Base-by-base conservation (phyloP, 2,888 invertebrate species). In the Tuta absoluta region DNA sequence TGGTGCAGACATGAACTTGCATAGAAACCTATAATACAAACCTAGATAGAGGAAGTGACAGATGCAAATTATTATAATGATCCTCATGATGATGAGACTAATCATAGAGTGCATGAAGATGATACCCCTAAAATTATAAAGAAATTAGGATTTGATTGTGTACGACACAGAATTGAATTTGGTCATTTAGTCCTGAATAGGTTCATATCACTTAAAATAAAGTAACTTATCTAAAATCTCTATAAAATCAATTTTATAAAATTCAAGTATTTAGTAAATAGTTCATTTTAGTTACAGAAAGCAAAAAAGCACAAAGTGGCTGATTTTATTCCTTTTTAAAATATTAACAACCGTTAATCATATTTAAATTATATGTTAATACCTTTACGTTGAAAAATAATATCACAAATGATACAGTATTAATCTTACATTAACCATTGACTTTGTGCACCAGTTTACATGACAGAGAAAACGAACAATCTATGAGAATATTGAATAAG, bases 381-480 rank as follows among this genome's bases (percentile, higher is more conserved):
- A n/a, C n/a, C n/a, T n/a, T n/a, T n/a, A n/a, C n/a, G n/a, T n/a
- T n/a, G n/a, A n/a, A n/a, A n/a, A n/a, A n/a, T n/a, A n/a, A n/a
- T n/a, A n/a, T n/a, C 37, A 37, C 12, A 1, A 37, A 8, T 37
- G 8, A 8, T 12, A 53, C 53, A 53, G n/a, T 53, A 12, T 24
- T 53, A 56, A 19, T 10, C 11, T n/a, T 11, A 21, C 24, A 3
- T 28, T 17, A 21, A 38, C 37, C 24, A 21, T 41, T 69, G 72
- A 66, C 71, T 71, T 71, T 72, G 72, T 64, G 56, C 57, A 69
- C 65, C 72, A 66, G 69, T 71, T 72, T 68, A 72, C 72, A 72
- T 63, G 66, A 53, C 57, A 65, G 69, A 72, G 71, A 71, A 70
- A 62, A 37, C 19, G 62, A 63, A 75, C 73, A 75, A 77, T 77